Evolutionary conservation across 2,113 vertebrate genomes (phyloP).

Genomic region (Aspiorhynchus laticeps): DNA sequence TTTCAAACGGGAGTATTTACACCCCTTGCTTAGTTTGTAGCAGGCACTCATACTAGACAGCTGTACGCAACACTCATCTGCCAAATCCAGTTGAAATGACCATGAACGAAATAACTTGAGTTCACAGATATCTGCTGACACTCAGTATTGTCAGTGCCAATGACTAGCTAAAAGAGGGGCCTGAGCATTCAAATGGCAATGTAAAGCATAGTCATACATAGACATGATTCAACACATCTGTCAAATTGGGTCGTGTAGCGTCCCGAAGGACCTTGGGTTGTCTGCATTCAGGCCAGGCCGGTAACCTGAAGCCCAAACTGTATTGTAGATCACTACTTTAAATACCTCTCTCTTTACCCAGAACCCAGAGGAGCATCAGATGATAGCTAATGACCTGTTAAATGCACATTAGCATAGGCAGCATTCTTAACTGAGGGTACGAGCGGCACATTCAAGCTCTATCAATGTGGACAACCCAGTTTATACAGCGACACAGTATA

Average conservation of each 20-base stretch:
- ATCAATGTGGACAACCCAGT: not conserved
- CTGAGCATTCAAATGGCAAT: slow-evolving; percentile 28
- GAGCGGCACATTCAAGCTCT: slow-evolving; percentile 13
- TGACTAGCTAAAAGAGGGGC: slow-evolving; percentile 36
- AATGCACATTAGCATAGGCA: slow-evolving; percentile 49
- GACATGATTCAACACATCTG: slow-evolving; percentile 29
- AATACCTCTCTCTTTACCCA: slow-evolving; percentile 15
- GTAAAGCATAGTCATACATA: slow-evolving; percentile 17
- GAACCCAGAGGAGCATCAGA: slow-evolving; percentile 22
- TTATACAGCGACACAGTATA: not conserved
- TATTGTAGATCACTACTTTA: slow-evolving; percentile 26
- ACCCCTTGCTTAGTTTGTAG: slow-evolving; percentile 56
- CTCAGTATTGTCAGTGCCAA: slow-evolving; percentile 23
- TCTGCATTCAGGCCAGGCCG: slow-evolving; percentile 25
- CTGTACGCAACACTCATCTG: slow-evolving; percentile 45
- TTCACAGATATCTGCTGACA: slow-evolving; percentile 48
- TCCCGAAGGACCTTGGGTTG: slow-evolving; percentile 22
- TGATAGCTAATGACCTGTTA: slow-evolving; percentile 41
- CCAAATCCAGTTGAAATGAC: slow-evolving; percentile 42
- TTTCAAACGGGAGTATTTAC: slow-evolving; percentile 58
- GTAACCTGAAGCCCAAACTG: slow-evolving; percentile 27
- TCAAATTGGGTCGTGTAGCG: slow-evolving; percentile 21
- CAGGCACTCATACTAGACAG: slow-evolving; percentile 52
- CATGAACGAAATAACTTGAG: slow-evolving; percentile 39
- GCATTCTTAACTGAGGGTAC: slow-evolving; percentile 32